Percentiles rank a stretch among this genome's conserved stretches.
Evolutionary conservation across 2,797 vertebrate genomes (phyloP).

Genomic region (Morelia viridis): DNA sequence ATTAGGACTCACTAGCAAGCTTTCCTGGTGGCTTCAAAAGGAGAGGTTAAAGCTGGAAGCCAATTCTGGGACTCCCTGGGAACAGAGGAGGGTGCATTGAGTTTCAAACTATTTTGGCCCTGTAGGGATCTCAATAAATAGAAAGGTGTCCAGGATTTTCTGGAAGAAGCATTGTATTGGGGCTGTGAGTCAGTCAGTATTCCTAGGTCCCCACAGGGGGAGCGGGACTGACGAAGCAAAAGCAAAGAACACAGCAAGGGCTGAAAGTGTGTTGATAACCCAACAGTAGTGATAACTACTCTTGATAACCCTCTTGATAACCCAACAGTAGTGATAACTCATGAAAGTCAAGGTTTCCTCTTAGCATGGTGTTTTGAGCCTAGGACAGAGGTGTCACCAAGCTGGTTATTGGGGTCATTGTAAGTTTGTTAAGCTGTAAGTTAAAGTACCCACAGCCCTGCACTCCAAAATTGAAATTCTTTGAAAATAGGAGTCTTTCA

Average conservation of each 20-base stretch:
- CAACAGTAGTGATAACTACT: too few relatives aligned
- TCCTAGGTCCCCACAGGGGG: not conserved
- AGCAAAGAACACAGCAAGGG: not conserved
- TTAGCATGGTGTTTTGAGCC: not conserved
- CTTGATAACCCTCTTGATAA: not conserved
- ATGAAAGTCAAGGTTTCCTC: not conserved
- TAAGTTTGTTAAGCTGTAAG: not conserved
- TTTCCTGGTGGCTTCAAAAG: not conserved
- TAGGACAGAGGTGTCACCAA: not conserved
- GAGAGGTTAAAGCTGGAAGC: not conserved
- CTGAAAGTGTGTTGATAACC: not conserved
- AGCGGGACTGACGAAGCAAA: not conserved
- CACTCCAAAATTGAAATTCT: not conserved
- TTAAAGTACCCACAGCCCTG: too few relatives aligned
- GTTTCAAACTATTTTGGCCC: not conserved
- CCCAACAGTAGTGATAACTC: not conserved
- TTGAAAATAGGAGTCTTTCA: not conserved
- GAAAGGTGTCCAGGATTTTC: not conserved
- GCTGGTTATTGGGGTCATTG: not conserved
- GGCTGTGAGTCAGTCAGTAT: too few relatives aligned
- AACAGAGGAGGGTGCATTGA: not conserved
- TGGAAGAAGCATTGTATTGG: not conserved
- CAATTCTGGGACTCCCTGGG: not conserved
- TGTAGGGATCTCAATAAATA: not conserved
- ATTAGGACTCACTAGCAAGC: not conserved